Base-by-base conservation (phyloP, 2,113 vertebrate genomes). In the Daboia siamensis region DNA sequence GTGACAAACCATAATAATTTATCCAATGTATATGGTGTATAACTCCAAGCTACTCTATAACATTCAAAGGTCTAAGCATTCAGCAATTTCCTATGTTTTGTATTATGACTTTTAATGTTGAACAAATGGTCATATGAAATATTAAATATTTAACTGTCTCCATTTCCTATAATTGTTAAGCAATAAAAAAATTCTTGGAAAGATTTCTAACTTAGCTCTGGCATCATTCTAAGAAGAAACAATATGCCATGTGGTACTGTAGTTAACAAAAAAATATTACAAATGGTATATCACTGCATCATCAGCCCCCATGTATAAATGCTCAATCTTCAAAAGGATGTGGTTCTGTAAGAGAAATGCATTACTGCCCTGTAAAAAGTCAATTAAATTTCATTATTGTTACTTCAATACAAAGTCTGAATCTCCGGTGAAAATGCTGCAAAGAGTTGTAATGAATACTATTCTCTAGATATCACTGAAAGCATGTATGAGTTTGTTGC, bases 361-460 rank as follows among this genome's bases (percentile, higher is more conserved):
- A 86, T 94, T 95, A 61, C 17, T 87, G n/a, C 46, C 64, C 64
- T 91, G 57, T 56, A 91, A 61, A 90, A 90, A 52, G 85, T 90
- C 89, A 95, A 91, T 94, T 85, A 93, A 88, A 90, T 48, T 80
- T 95, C 87, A 90, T 90, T 90, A 95, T 86, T 94, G 94, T 91
- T 95, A 64, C 80, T 93, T 17, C 87, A 87, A 55, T 74, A 13
- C 44, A 90, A 87, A 29, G 55, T 57, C 80, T 92, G 90, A 84
- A 59, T 91, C 92, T 90, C 93, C 54, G 51, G 51, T 92, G 90
- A 94, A 92, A 59, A 46, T 52, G 90, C 88, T 55, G 29, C 87
- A 94, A 48, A 89, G 94, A 93, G 91, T 52, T 91, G 95, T 80
- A 92, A 92, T 51, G 54, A 26, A 39, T 26, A 5, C 11, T 46